A percentile compares a stretch with the other conserved stretches of the same genome.
phyloP scores from a whole-genome alignment of 64 coral and sea anemone genomes.

The Orbicella faveolata region DNA sequence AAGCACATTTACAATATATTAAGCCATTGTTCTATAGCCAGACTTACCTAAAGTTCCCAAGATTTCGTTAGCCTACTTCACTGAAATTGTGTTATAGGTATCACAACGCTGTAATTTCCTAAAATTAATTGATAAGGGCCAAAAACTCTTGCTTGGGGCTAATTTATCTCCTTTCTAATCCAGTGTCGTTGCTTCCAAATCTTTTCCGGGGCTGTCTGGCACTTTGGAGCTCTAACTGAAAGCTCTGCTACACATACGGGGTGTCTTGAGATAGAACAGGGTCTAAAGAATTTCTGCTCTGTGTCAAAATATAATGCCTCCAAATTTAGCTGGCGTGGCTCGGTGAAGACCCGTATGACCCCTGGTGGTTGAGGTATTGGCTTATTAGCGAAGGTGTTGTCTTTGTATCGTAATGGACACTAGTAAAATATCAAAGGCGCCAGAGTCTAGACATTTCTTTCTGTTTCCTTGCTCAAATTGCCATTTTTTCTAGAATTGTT shows the following conservation, averaged over 20 bases:
- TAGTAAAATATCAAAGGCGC: neutral
- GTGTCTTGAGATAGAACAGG: constrained; percentile 36
- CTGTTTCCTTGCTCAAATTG: neutral
- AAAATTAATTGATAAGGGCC: neutral
- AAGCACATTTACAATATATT: too few relatives aligned
- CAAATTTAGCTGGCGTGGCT: neutral
- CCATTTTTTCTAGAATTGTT: neutral
- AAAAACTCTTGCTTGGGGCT: neutral
- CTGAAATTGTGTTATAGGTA: too few relatives aligned
- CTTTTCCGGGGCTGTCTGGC: neutral
- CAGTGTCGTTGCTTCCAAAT: neutral
- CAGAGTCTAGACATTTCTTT: neutral
- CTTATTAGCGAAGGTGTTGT: neutral
- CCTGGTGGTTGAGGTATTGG: neutral
- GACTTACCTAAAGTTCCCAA: too few relatives aligned
- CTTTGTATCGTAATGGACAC: neutral
- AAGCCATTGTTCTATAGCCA: too few relatives aligned
- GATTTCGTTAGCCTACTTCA: too few relatives aligned
- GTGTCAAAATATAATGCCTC: constrained; percentile 7
- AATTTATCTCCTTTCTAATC: neutral
- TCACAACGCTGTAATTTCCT: neutral
- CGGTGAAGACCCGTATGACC: neutral
- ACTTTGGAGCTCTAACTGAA: neutral
- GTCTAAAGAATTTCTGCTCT: constrained; percentile 5
- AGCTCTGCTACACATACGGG: neutral